Percentiles rank a stretch among this genome's conserved stretches.
Conservation (phyloP, 92 coral and sea anemone genomes). For the Phenganax subtilis region DNA sequence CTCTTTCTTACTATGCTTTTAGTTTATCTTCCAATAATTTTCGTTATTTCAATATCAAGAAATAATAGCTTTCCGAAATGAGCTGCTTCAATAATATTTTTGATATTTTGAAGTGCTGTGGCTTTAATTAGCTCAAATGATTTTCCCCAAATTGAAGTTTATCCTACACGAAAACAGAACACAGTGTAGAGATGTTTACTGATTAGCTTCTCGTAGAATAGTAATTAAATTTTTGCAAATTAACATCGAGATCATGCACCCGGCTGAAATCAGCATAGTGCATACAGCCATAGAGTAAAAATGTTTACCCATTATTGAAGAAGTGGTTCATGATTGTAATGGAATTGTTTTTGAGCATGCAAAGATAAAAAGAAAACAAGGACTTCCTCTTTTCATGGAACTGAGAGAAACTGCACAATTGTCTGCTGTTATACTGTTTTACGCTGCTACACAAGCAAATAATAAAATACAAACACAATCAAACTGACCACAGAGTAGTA, state of each 20-base stretch:
- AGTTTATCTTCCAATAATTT: no score
- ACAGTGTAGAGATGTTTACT: neutral
- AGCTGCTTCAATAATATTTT: neutral
- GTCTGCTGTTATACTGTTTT: no score
- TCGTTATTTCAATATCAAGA: no score
- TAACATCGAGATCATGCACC: constrained; percentile 17
- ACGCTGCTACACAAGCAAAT: no score
- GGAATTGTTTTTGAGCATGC: neutral
- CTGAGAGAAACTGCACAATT: no score
- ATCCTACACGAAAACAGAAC: neutral
- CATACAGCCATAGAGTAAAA: constrained; percentile 5
- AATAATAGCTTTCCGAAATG: no score
- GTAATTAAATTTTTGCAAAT: constrained; percentile 35
- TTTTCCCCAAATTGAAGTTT: neutral
- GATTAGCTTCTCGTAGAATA: constrained; percentile 12
- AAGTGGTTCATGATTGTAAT: neutral
- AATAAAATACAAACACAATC: no score
- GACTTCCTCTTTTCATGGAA: no score
- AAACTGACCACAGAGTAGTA: no score
- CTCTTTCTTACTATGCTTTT: no score
- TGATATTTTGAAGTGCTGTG: neutral
- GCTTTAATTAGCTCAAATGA: neutral
- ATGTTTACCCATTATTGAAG: constrained; percentile 17
- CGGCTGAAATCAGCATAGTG: constrained; percentile 30
- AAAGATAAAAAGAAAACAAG: no score